Evolutionary conservation across 1,140 invertebrate genomes (phyloP).

Genomic region (Nymphalis io): DNA sequence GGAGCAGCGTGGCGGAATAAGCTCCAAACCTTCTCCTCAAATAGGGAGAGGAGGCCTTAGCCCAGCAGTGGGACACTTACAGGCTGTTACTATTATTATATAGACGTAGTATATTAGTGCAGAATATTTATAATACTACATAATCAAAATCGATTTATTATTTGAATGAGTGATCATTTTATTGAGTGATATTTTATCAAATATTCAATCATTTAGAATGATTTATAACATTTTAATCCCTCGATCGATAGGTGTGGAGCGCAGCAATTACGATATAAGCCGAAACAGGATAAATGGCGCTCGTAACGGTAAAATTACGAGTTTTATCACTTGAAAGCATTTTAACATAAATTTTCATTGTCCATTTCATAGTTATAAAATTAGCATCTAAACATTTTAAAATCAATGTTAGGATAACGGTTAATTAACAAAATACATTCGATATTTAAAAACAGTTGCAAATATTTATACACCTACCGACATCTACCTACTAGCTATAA

Average conservation of each 20-base stretch:
- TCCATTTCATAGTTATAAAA: background rate
- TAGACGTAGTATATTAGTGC: too few species aligned
- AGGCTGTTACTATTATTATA: too few species aligned
- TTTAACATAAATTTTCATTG: slow-evolving; percentile 7
- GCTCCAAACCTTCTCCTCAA: too few species aligned
- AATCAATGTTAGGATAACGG: background rate
- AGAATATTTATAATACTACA: background rate
- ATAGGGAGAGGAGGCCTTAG: too few species aligned
- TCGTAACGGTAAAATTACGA: slow-evolving; percentile 37
- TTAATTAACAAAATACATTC: background rate
- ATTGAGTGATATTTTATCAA: too few species aligned
- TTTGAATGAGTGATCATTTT: too few species aligned
- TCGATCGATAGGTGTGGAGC: slow-evolving; percentile 52
- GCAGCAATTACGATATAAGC: slow-evolving; percentile 64
- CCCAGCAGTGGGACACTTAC: too few species aligned
- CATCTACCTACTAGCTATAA: too few species aligned
- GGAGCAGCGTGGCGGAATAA: too few species aligned
- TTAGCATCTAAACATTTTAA: background rate
- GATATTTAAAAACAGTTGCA: too few species aligned
- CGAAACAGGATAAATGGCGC: slow-evolving; percentile 41
- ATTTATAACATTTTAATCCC: background rate
- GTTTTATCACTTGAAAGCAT: slow-evolving; percentile 3
- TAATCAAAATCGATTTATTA: too few species aligned
- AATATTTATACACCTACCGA: too few species aligned
- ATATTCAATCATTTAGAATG: background rate